phyloP scores from a whole-genome alignment of 2,888 invertebrate genomes.

The Poecilobothrus nobilitatus region DNA sequence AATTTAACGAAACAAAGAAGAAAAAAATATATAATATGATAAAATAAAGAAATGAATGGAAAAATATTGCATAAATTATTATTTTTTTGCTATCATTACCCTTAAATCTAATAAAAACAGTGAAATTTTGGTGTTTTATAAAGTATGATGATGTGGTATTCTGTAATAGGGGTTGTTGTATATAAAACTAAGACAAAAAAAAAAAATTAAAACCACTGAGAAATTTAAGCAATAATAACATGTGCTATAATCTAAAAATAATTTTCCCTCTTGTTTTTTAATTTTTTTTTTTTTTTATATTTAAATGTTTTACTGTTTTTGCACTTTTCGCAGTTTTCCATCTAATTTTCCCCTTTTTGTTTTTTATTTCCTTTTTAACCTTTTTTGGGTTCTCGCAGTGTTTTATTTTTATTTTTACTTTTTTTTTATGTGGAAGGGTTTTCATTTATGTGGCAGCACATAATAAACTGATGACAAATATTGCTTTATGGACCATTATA shows the following conservation, averaged over 20 bases:
- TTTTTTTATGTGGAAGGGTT: too few species aligned
- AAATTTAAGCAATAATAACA: slow-evolving; percentile 40
- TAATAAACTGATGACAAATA: slow-evolving; percentile 33
- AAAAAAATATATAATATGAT: not conserved
- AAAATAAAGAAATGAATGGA: not conserved
- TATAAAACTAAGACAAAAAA: too few species aligned
- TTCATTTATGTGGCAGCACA: not conserved
- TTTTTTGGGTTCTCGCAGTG: not conserved
- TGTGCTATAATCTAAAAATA: slow-evolving; percentile 27
- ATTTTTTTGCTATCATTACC: not conserved
- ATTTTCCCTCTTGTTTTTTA: not conserved
- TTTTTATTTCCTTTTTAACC: not conserved
- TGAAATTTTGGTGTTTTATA: slow-evolving; percentile 1
- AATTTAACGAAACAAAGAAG: too few species aligned
- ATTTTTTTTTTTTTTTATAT: not conserved
- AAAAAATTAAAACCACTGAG: slow-evolving; percentile 23
- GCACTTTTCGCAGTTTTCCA: too few species aligned
- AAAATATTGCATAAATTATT: not conserved
- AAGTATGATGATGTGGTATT: not conserved
- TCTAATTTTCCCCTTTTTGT: too few species aligned
- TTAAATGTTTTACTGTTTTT: not conserved
- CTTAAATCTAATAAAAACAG: not conserved
- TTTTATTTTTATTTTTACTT: not conserved
- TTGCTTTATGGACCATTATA: slow-evolving; percentile 44
- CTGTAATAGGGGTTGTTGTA: not conserved